phyloP scores from a whole-genome alignment of 2,888 invertebrate species.

The Drosophila kuntzei region DNA sequence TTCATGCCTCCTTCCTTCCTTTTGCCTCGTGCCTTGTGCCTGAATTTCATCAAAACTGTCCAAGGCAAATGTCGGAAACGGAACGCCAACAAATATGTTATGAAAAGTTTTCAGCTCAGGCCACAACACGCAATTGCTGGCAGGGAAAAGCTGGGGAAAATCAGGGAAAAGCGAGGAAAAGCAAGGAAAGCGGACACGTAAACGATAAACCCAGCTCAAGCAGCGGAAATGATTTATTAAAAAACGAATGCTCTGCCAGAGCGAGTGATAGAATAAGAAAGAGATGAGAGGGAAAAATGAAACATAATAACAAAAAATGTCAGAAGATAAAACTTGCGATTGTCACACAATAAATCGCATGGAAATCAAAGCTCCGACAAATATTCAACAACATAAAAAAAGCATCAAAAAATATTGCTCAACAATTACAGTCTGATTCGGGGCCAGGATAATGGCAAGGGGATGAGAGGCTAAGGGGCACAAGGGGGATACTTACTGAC shows the following conservation, averaged over 20 bases:
- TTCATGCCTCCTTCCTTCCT: conserved; percentile 19
- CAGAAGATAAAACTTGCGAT: conserved; percentile 67
- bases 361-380: conserved; percentile 49
- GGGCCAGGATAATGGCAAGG: not conserved
- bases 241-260: conserved; percentile 41
- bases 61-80: conserved; percentile 46
- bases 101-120: conserved; percentile 39
- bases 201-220: conserved; percentile 74
- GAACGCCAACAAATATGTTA: conserved; percentile 55
- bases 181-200: conserved; percentile 52
- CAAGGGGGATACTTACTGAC: conserved; percentile 36
- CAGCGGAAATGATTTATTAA: conserved; percentile 81
- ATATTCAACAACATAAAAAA: conserved; percentile 28
- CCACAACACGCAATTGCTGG: conserved; percentile 40
- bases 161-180: not conserved
- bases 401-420: conserved; percentile 36
- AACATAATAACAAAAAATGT: conserved; percentile 53
- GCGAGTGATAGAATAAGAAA: not conserved
- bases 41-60: conserved; percentile 56
- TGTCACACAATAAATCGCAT: conserved; percentile 68
- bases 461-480: not conserved
- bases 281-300: conserved; percentile 38
- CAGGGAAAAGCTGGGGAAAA: conserved; percentile 5
- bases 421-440: conserved; percentile 51
- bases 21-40: conserved; percentile 5